A percentile compares a stretch with the other conserved stretches of the same genome.
Evolutionary conservation across 2,113 vertebrate species (phyloP).

Genomic region (Stegostoma tigrinum): DNA sequence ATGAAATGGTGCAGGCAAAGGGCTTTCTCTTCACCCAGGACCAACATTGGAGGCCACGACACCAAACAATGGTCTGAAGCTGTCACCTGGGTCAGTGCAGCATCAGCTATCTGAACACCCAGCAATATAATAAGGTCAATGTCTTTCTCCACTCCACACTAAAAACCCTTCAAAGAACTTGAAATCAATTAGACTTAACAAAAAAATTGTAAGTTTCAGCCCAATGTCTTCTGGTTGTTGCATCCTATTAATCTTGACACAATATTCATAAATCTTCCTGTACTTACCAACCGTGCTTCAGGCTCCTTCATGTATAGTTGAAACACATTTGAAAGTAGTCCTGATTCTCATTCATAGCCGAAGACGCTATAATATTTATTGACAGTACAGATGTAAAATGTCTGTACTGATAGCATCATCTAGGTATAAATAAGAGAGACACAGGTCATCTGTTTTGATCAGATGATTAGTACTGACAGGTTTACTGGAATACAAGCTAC

Average conservation of each 20-base stretch:
- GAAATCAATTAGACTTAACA: no score
- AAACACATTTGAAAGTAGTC: neutral
- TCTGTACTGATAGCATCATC: neutral
- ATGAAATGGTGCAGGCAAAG: no score
- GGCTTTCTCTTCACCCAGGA: no score
- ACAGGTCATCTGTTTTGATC: neutral
- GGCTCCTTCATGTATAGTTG: neutral
- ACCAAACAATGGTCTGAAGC: no score
- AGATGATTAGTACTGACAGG: conserved; percentile 3
- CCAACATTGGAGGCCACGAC: no score
- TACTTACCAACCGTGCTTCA: neutral
- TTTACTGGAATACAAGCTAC: neutral
- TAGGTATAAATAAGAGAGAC: neutral
- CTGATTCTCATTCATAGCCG: neutral
- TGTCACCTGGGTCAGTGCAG: no score
- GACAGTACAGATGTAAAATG: neutral
- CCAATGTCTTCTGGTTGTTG: neutral
- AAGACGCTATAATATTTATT: neutral
- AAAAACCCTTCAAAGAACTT: no score
- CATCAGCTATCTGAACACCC: no score
- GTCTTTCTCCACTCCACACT: neutral
- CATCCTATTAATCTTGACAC: no score
- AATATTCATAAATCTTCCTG: neutral
- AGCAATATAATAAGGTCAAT: no score
- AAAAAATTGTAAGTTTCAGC: neutral